Evolutionary conservation across 2,113 vertebrate species (phyloP), one percentile per base, ranked within the genome.

Genomic region (Caretta caretta): DNA sequence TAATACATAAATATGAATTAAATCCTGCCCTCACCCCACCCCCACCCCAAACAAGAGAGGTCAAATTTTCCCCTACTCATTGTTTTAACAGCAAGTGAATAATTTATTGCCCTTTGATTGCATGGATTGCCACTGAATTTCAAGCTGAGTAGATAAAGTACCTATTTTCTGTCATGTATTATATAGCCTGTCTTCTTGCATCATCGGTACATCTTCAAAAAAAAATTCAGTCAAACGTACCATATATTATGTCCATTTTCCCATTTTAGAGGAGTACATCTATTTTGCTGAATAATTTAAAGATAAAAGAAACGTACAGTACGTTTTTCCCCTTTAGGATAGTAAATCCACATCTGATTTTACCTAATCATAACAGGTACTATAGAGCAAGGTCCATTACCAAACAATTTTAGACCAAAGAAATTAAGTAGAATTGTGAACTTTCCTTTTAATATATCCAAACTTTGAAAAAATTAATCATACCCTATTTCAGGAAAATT

Each of bases 121-220:
- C 49, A 69, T 62, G 89, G 48, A 5, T n/a, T 54, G 27, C 24
- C n/a, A 76, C 13, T 69, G 48, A 92, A 57, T 80, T 93, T 93
- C 85, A 96, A 19, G 50, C 29, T 81, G 16, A 50, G 49, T 25
- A 90, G 78, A 27, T 94, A 65, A 86, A 94, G 75, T 49, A 86
- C 51, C 90, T 90, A 79, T 29, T 20, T 82, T 94, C 86, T 96
- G 49, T 83, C 56, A 93, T 22, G 20, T 31, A 92, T 42, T 91
- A 11, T 17, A n/a, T n/a, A 29, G 81, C 90, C 84, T 65, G 35
- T 48, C 35, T 69, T 94, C 80, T 8, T 35, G 25, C 6, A 92
- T 75, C 19, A 92, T 56, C 6, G 72, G 83, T 83, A 49, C 27
- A 81, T 65, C 89, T 65, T 75, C 35, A 89, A 89, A n/a, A 82